Conservation (phyloP, 2,797 vertebrate genomes). For the Rhinichthys osculus region DNA sequence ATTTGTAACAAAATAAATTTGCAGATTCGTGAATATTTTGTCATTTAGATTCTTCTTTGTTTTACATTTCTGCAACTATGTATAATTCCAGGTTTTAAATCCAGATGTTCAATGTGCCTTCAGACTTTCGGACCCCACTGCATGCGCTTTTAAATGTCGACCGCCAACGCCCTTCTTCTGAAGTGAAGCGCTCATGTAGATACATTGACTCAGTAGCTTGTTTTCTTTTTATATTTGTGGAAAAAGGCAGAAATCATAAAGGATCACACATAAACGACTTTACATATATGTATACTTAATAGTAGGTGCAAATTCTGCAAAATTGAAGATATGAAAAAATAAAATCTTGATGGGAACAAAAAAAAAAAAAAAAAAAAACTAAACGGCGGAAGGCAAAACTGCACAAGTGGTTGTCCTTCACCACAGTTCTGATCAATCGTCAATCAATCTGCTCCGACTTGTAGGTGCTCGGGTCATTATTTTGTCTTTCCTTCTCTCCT, state of each 20-base stretch:
- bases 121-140: conserved; percentile 1
- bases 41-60: not conserved
- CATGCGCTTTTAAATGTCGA: not conserved
- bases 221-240: conserved; percentile 59
- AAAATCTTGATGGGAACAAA: conserved; percentile 59
- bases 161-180: conserved; percentile 51
- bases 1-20: not conserved
- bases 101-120: not conserved
- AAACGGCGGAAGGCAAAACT: conserved; percentile 58
- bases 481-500: conserved; percentile 27
- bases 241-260: conserved; percentile 56
- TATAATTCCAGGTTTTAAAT: not conserved
- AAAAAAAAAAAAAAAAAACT: conserved; percentile 14
- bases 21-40: not conserved
- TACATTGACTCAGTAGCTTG: conserved; percentile 67
- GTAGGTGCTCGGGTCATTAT: conserved; percentile 73
- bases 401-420: conserved; percentile 78
- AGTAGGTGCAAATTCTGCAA: conserved; percentile 87
- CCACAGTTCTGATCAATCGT: conserved; percentile 73
- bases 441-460: conserved; percentile 75
- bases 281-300: conserved; percentile 72
- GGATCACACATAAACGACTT: conserved; percentile 67
- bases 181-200: conserved; percentile 55
- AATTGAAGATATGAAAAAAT: conserved; percentile 73
- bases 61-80: not conserved